phyloP scores from a whole-genome alignment of 2,888 invertebrate genomes.

The Catocala fraxini region DNA sequence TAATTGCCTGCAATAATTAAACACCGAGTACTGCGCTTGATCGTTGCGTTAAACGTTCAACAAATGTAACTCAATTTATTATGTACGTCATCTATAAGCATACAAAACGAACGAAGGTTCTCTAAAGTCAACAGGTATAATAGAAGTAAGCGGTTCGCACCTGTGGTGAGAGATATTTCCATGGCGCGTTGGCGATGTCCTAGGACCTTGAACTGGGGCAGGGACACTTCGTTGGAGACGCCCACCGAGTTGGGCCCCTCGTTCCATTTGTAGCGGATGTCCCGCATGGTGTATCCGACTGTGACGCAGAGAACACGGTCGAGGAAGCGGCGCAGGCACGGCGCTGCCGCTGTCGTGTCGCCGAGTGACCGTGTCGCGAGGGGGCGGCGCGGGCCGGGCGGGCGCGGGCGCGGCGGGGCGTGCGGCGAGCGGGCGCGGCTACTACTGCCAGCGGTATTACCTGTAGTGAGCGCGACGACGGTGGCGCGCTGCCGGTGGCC shows the following conservation, averaged over 20 bases:
- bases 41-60: not conserved
- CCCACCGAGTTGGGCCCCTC: constrained; percentile 96
- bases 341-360: constrained; percentile 36
- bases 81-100: no score
- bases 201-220: constrained; percentile 98
- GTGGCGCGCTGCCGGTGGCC: constrained; percentile 97
- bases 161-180: constrained; percentile 97
- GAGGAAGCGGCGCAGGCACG: constrained; percentile 55
- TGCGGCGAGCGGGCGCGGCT: constrained; percentile 20
- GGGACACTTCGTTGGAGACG: constrained; percentile 96
- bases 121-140: no score
- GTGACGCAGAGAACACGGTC: constrained; percentile 62
- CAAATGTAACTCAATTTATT: no score
- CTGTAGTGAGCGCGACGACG: constrained; percentile 96
- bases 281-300: constrained; percentile 98
- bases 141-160: constrained; percentile 79
- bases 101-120: no score
- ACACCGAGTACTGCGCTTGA: constrained; percentile 11
- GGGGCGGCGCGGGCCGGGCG: constrained; percentile 39
- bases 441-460: constrained; percentile 84
- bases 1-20: constrained; percentile 91
- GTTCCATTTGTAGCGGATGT: constrained; percentile 98
- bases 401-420: constrained; percentile 36
- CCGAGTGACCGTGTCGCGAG: constrained; percentile 17
- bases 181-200: constrained; percentile 97